Conservation (phyloP, 1,140 invertebrate genomes). For the Forficula auricularia region DNA sequence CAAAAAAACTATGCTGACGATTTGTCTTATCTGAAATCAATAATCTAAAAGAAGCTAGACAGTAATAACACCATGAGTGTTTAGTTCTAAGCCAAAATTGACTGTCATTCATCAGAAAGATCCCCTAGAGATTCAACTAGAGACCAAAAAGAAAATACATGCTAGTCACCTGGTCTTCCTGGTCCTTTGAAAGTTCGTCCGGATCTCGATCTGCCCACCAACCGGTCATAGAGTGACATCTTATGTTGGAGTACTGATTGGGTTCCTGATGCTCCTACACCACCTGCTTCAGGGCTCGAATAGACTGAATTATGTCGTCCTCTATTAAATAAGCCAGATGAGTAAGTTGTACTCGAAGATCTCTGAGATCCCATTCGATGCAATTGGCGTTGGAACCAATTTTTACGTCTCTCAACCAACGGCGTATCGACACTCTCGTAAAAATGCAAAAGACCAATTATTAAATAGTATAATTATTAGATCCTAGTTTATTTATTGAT, state of each 20-base stretch:
- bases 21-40: slow-evolving; percentile 33
- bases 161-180: neutral
- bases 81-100: too few species aligned
- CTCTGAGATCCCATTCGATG: slow-evolving; percentile 63
- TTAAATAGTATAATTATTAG: slow-evolving; percentile 5
- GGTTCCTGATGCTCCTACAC: slow-evolving; percentile 19
- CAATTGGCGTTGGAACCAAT: slow-evolving; percentile 68
- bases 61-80: too few species aligned
- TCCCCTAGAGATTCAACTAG: neutral
- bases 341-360: slow-evolving; percentile 65
- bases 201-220: slow-evolving; percentile 56
- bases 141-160: neutral
- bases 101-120: slow-evolving; percentile 12
- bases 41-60: too few species aligned
- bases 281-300: slow-evolving; percentile 54
- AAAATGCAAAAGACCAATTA: slow-evolving; percentile 7
- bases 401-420: slow-evolving; percentile 62
- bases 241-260: slow-evolving; percentile 33
- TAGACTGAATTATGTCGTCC: slow-evolving; percentile 56
- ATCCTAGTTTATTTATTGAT: slow-evolving; percentile 5
- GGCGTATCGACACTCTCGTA: slow-evolving; percentile 77
- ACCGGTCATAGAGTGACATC: slow-evolving; percentile 59
- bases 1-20: too few species aligned
- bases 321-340: slow-evolving; percentile 53
- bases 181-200: slow-evolving; percentile 22